phyloP scores from a whole-genome alignment of 2,113 vertebrate genomes.

The Elachura formosa region DNA sequence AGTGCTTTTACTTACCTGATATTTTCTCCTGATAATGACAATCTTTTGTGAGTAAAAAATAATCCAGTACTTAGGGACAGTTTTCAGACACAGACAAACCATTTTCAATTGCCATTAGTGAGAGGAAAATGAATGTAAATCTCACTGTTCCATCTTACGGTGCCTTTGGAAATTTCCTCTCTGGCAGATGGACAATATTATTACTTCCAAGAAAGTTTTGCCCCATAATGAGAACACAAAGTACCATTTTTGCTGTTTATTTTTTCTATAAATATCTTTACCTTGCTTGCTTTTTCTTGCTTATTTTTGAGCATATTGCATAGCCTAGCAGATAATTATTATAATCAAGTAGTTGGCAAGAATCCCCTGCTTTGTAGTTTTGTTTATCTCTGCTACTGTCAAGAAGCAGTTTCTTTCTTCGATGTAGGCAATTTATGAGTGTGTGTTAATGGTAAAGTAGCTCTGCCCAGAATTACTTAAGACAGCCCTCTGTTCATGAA shows the following conservation, averaged over 20 bases:
- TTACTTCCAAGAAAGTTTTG: neutral
- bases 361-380: neutral
- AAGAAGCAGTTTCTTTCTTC: conserved; percentile 7
- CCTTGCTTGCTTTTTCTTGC: neutral
- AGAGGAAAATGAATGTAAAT: neutral
- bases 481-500: neutral
- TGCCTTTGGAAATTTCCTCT: neutral
- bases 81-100: neutral
- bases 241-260: neutral
- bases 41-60: neutral
- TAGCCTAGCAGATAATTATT: neutral
- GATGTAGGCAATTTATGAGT: neutral
- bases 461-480: conserved; percentile 17
- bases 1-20: neutral
- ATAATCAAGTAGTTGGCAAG: neutral
- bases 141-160: neutral
- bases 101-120: neutral
- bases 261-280: neutral
- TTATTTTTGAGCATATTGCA: neutral
- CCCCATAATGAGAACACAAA: neutral
- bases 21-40: neutral
- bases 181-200: neutral
- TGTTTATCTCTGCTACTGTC: conserved; percentile 15
- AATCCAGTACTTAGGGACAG: neutral
- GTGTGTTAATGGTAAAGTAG: conserved; percentile 14